Evolutionary conservation across 2,888 invertebrate species (phyloP), one percentile per base, ranked within the genome.

Genomic region (Eurois occulta): DNA sequence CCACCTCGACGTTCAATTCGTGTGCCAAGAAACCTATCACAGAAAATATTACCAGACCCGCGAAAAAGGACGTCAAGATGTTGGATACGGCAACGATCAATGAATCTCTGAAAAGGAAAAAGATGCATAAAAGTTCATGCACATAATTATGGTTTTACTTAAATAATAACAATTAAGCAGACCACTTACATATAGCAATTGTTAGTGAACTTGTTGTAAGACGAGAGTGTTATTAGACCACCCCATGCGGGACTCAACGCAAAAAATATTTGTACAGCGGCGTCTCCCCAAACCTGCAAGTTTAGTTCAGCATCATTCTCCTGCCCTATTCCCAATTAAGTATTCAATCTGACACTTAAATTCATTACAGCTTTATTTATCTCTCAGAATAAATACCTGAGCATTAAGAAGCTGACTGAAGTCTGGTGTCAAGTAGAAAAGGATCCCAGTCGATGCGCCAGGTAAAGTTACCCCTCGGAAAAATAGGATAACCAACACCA

Each of bases 211-310:
- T 98, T 98, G 94, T 98, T 99, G 93, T 98, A 99, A 32, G 98
- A 98, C 71, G 98, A 98, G 75, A 99, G 97, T 1, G 98, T 98
- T 74, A 98, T 98, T 24, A 99, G 97, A 60, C 98, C 99, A 72
- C 99, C 99, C 98, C 98, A 98, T 72, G 98, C 98, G 7, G 98
- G 98, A 89, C 98, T 98, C 41, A 99, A 94, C 0, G 98, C 98
- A 93, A 98, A 99, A 94, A 99, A 99, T 91, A 98, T 98, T 94
- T 99, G 98, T 38, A 98, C 98, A 1, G 98, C 98, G 0, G 98
- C 98, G 91, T 98, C 98, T 67, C 98, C 98, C 98, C 98, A 98
- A 24, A 98, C 98, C 98, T 98, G 77, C 28, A 85, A 79, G 16
- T 72, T 69, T 21, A 41, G 35, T 72, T 18, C 1, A 65, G 8